These are phyloP conservation scores for Pseudonaja textilis DNA, from an alignment of 2,113 vertebrate genomes.

Conservation along the genomic window DNA sequence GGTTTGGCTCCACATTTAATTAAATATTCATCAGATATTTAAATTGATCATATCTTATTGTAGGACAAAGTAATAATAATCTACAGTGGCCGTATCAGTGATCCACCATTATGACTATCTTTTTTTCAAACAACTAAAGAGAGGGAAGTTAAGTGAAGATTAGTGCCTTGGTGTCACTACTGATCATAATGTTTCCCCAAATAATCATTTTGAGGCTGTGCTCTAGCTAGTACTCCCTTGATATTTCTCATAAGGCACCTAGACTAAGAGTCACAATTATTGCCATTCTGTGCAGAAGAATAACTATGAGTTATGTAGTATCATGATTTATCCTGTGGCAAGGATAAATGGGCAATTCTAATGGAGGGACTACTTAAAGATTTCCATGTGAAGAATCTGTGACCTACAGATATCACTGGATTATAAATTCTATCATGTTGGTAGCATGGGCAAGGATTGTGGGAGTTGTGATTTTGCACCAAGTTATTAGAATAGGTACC, in stretches of 20 bases:
- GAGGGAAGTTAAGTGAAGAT: accelerated
- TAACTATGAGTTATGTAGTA: background rate
- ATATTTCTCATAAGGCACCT: background rate
- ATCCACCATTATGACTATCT: accelerated
- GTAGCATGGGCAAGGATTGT: background rate
- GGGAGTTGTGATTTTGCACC: background rate
- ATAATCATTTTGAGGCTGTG: background rate
- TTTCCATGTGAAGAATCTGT: background rate
- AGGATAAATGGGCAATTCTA: background rate
- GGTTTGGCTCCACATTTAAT: background rate
- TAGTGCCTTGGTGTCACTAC: background rate
- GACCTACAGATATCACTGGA: background rate
- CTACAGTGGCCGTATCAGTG: background rate
- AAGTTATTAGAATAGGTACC: background rate
- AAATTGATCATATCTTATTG: background rate
- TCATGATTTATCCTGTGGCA: background rate
- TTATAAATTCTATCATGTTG: background rate
- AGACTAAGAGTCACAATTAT: background rate
- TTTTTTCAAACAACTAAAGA: background rate
- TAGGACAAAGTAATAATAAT: background rate
- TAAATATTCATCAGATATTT: slow-evolving; percentile 11
- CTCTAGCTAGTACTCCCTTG: background rate
- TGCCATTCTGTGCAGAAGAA: background rate
- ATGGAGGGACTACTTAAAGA: background rate
- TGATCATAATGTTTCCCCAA: background rate